Conservation (phyloP, 2,888 invertebrate species). For the Masnerella sp. region DNA sequence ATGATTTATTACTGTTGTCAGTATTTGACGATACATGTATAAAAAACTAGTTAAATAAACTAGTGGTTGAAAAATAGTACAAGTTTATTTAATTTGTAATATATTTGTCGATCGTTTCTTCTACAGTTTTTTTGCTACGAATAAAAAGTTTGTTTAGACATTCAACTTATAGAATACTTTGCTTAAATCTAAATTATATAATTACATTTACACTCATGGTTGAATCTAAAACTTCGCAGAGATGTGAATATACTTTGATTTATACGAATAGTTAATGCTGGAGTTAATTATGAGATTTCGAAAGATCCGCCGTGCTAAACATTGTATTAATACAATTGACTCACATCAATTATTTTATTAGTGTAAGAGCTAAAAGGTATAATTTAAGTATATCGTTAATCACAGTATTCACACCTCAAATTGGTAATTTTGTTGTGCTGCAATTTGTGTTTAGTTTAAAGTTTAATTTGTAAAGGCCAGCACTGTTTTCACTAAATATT, state of each 20-base stretch:
- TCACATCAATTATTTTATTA: no score
- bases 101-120: slow-evolving; percentile 15
- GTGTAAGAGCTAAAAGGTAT: no score
- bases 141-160: slow-evolving; percentile 26
- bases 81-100: slow-evolving; percentile 19
- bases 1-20: not conserved
- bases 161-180: slow-evolving; percentile 18
- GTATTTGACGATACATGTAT: not conserved
- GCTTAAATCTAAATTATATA: slow-evolving; percentile 25
- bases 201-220: not conserved
- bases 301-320: no score
- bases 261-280: not conserved
- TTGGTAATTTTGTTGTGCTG: no score
- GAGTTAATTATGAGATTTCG: slow-evolving; percentile 2
- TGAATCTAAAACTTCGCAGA: slow-evolving; percentile 5
- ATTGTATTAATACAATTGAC: no score
- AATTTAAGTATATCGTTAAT: no score
- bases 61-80: slow-evolving; percentile 9
- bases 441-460: no score
- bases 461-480: no score
- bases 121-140: slow-evolving; percentile 14
- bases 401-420: no score
- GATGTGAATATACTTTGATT: slow-evolving; percentile 17
- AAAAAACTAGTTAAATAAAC: slow-evolving; percentile 8
- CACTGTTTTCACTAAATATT: no score